Base-by-base conservation (phyloP, 2,113 vertebrate genomes). In the Crotophaga sulcirostris region DNA sequence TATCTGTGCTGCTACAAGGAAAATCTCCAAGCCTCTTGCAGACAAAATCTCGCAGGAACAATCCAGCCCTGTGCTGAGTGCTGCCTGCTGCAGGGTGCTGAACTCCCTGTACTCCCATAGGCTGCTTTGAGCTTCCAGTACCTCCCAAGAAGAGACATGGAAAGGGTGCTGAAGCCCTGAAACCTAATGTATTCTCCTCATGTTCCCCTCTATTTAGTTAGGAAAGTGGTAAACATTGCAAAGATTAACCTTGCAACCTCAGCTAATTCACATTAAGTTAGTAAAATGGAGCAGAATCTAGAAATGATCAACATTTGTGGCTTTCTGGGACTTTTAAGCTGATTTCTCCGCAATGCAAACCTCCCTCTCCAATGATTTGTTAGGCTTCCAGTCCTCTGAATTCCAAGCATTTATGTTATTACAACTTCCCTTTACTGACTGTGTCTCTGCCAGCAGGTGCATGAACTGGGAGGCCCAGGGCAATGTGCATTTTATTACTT, bases 211-310 rank as follows among this genome's bases (percentile, higher is more conserved):
- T 90, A 33, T 91, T 95, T 83, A 94, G 76, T 60, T 56, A 58
- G 60, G 78, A 90, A 96, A 90, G 88, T 38, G 85, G 82, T 88
- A 97, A 96, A 96, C 95, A 95, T 34, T 78, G 80, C 60, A 75
- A 79, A 93, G 94, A 87, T 94, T 96, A 96, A 96, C 96, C 93
- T 94, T 68, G 49, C 92, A 96, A 93, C 95, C 95, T 87, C 92
- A 63, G 38, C 52, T 93, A 90, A 93, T 94, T 95, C 93, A 93
- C 59, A 40, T 88, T 52, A 86, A 73, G 62, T 94, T 82, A 76
- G 82, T 84, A 95, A 94, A 96, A 81, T 77, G 59, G 68, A 92
- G 90, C 34, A 67, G 82, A 94, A 88, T 93, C 59, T 83, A 96
- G 87, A 90, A 88, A 87, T 64, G 87, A 93, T 93, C 87, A 80